Conservation (phyloP, 2,888 invertebrate genomes). For the Venustoraphidia nigricollis region DNA sequence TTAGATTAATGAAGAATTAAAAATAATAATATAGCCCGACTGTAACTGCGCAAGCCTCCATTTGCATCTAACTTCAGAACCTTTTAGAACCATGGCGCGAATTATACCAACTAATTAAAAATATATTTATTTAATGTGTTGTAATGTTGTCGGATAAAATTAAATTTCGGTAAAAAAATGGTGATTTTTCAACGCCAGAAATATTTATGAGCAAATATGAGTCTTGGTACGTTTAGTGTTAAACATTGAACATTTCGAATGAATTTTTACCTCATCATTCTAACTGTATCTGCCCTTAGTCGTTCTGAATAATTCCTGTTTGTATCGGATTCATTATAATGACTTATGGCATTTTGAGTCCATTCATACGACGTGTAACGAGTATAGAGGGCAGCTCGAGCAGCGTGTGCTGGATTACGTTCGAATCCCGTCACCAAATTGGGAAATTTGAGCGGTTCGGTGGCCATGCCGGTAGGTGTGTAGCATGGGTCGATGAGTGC, state of each 20-base stretch:
- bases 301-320: constrained; percentile 67
- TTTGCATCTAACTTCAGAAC: too few relatives aligned
- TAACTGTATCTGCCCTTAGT: constrained; percentile 61
- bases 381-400: constrained; percentile 73
- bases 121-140: too few relatives aligned
- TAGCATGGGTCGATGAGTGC: constrained; percentile 57
- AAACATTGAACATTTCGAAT: background rate
- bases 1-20: too few relatives aligned
- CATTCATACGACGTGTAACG: constrained; percentile 86
- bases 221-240: too few relatives aligned
- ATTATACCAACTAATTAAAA: too few relatives aligned
- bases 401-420: constrained; percentile 67
- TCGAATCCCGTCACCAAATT: constrained; percentile 72
- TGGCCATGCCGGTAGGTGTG: constrained; percentile 51
- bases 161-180: too few relatives aligned
- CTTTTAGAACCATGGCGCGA: too few relatives aligned
- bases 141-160: too few relatives aligned
- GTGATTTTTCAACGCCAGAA: too few relatives aligned
- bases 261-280: constrained; percentile 46
- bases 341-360: constrained; percentile 51
- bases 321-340: constrained; percentile 74
- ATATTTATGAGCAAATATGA: too few relatives aligned
- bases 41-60: too few relatives aligned
- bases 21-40: too few relatives aligned
- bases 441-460: constrained; percentile 63